Evolutionary conservation across 2,113 vertebrate genomes (phyloP), one percentile per base, ranked within the genome.

Genomic region (Ammospiza nelsoni): DNA sequence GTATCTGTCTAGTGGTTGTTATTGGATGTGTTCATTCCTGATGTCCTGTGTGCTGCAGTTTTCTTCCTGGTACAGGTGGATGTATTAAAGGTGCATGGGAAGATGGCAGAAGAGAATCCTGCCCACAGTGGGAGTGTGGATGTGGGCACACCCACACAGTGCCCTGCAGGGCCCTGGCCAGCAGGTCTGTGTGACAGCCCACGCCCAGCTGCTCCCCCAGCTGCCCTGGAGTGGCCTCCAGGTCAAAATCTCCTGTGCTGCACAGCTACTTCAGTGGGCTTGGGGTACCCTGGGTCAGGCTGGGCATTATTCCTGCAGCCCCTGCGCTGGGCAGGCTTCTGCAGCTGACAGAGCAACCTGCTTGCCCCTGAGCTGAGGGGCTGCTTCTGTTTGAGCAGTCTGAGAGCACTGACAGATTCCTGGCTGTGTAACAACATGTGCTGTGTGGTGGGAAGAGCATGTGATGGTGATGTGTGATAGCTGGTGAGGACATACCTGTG

Each of bases 61-160:
- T 14, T 3, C 15, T 46, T 25, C n/a, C n/a, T 55, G 55, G 9
- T 33, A 9, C 23, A 3, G 37, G 19, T 39, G 41, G 23, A 2
- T 25, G 13, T 6, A 11, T 44, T 57, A 4, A 58, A 63, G 35
- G 20, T 19, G 15, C 0, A 0, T 1, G 10, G 37, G 37, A 57
- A 19, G 58, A 2, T 9, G 39, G 46, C 8, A 51, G 52, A 11
- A 16, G 5, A 0, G 23, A 49, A 0, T 18, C 23, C 24, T 58
- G 37, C 9, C 0, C 21, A 29, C 17, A 7, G 9, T 15, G 37
- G 25, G 31, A 48, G 44, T 4, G 1, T 4, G 46, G n/a, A 0
- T 23, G 5, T 23, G 14, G 1, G 9, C 5, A 8, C 1, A 6
- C 10, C 31, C 9, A 3, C 9, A 0, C 17, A 1, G 0, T 22